Percentiles rank a stretch among this genome's conserved stretches.
Evolutionary conservation across 1,140 invertebrate genomes (phyloP).

Genomic region (Sarcophaga bullata): DNA sequence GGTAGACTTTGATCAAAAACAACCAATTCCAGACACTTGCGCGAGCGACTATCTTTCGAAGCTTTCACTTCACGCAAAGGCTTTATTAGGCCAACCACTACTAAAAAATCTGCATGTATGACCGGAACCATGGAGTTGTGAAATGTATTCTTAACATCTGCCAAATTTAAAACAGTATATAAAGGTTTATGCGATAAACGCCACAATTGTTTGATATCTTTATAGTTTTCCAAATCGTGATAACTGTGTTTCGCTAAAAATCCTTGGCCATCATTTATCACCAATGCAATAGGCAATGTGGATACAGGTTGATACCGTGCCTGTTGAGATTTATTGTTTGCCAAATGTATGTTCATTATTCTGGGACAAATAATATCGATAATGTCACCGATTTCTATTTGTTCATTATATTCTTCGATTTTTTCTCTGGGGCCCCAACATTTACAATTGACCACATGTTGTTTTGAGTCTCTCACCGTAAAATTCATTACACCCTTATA

Average conservation of each 20-base stretch:
- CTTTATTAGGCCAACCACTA: slow-evolving; percentile 59
- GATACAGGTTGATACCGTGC: slow-evolving; percentile 67
- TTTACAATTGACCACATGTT: slow-evolving; percentile 57
- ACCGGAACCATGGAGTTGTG: slow-evolving; percentile 30
- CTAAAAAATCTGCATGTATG: slow-evolving; percentile 61
- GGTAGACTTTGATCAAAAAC: slow-evolving; percentile 65
- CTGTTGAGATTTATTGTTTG: slow-evolving; percentile 45
- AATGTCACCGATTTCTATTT: slow-evolving; percentile 55
- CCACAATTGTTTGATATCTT: slow-evolving; percentile 54
- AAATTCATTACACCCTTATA: slow-evolving; percentile 56
- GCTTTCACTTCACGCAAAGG: slow-evolving; percentile 56
- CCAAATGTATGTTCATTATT: slow-evolving; percentile 41
- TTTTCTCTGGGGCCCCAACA: slow-evolving; percentile 54
- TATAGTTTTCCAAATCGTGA: slow-evolving; percentile 57
- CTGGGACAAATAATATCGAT: slow-evolving; percentile 49
- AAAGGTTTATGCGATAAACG: slow-evolving; percentile 68
- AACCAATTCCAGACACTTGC: slow-evolving; percentile 65
- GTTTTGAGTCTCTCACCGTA: slow-evolving; percentile 54
- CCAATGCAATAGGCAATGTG: slow-evolving; percentile 67
- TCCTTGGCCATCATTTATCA: slow-evolving; percentile 69
- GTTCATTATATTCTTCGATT: slow-evolving; percentile 51
- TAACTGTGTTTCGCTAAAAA: slow-evolving; percentile 64
- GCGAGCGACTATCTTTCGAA: slow-evolving; percentile 49
- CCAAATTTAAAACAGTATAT: slow-evolving; percentile 58
- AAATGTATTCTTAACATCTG: slow-evolving; percentile 61